Percentiles rank a stretch among this genome's conserved stretches.
These are phyloP conservation scores for Octodon degus DNA, from an alignment of 2,113 vertebrate genomes.

Conservation along the genomic window DNA sequence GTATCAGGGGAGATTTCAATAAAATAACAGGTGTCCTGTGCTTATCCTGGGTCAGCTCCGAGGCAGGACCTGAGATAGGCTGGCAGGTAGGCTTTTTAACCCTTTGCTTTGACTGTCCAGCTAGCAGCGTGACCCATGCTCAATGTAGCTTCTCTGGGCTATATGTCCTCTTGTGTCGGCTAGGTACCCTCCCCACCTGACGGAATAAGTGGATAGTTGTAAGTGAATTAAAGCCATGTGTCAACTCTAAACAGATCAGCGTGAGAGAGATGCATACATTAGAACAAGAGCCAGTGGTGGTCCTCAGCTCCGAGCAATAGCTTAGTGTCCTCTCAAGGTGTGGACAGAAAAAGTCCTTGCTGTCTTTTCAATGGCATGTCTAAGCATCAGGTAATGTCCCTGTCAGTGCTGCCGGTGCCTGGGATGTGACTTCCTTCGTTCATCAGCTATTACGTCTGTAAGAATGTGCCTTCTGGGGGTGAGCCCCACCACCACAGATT, in stretches of 20 bases:
- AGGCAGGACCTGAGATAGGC: not conserved
- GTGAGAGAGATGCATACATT: not conserved
- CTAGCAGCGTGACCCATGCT: not conserved
- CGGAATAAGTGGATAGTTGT: too few relatives aligned
- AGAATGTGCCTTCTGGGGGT: not conserved
- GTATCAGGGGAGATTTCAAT: not conserved
- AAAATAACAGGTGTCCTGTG: not conserved
- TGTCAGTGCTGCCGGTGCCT: slow-evolving; percentile 14
- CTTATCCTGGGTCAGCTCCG: not conserved
- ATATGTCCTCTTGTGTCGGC: not conserved
- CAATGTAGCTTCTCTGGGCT: not conserved
- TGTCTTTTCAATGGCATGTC: slow-evolving; percentile 41
- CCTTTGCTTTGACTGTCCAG: not conserved
- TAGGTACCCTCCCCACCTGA: not conserved
- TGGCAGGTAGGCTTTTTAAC: not conserved
- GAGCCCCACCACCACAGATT: not conserved
- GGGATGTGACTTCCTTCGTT: not conserved
- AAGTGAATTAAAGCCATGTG: not conserved
- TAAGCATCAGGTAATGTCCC: slow-evolving; percentile 52
- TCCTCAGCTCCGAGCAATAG: not conserved
- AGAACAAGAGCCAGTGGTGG: not conserved
- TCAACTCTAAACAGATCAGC: not conserved
- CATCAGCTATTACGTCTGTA: not conserved
- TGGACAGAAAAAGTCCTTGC: not conserved
- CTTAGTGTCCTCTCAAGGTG: not conserved